Base-by-base conservation (phyloP, 2,888 invertebrate genomes). In the Sialis fuliginosa region DNA sequence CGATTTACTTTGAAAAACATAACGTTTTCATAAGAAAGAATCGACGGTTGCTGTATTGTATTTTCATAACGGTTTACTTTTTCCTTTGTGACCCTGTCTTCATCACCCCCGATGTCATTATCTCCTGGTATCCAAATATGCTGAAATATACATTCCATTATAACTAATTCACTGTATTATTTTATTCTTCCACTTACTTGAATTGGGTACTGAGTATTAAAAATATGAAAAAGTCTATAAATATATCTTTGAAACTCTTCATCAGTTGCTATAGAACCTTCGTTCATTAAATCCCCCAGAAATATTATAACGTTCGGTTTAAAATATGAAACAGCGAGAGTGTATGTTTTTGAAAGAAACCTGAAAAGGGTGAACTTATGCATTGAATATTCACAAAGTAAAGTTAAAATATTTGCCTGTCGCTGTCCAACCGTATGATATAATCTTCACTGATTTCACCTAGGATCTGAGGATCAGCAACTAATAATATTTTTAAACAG, bases 91-190 rank as follows among this genome's bases (percentile, higher is more conserved):
- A 88, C 75, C 37, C 75, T 72, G 56, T 83, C 81, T 50, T 74
- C 58, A 66, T 97, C 96, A 9, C 97, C 96, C 6, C 96, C 97
- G 49, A 97, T 89, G 60, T 97, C 97, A 65, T 97, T 97, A 62
- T 97, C 97, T 5, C 97, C 97, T 13, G 95, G 89, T 51, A 96
- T 64, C 72, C 84, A 92, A 46, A 96, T 70, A 65, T 76, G 75
- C 84, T 85, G 64, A 33, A 69, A 66, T 42, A 46, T 22, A 22
- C 2, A 22, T 37, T 5, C 10, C 6, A 10, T 5, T 37, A 6
- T 37, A 37, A 37, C n/a, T 5, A 2, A 37, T 37, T 5, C 37
- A 37, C 37, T 37, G 6, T 37, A 37, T 12, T n/a, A 41, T 30
- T 4, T 41, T 2, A n/a, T 12, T 41, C 6, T 8, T 10, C 7